Percentiles rank a stretch among this genome's conserved stretches.
Conservation (phyloP, 2,797 vertebrate genomes). For the Squalus acanthias region DNA sequence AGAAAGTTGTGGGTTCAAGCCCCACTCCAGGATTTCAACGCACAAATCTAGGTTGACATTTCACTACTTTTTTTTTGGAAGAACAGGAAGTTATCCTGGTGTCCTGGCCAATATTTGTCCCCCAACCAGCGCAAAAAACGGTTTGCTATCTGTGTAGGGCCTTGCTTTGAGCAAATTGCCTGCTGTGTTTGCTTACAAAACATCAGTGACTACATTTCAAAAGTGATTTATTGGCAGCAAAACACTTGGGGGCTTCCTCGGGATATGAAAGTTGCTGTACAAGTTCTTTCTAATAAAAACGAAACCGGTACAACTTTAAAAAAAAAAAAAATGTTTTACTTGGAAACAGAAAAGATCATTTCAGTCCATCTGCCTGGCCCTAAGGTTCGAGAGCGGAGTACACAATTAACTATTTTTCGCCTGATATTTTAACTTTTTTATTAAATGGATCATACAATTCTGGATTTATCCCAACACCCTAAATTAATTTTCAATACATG, state of each 20-base stretch:
- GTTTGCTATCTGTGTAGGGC: background rate
- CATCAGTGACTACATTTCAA: background rate
- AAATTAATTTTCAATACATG: background rate
- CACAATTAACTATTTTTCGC: background rate
- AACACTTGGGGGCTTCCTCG: background rate
- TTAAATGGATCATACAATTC: background rate
- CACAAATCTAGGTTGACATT: background rate
- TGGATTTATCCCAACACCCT: background rate
- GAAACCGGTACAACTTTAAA: background rate
- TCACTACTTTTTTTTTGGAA: background rate
- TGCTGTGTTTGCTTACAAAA: background rate
- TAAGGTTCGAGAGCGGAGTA: background rate
- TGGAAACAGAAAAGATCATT: background rate
- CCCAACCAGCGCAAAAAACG: background rate
- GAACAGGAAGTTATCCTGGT: too few species aligned
- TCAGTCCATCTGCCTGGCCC: background rate
- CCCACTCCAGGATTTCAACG: background rate
- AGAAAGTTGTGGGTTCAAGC: background rate
- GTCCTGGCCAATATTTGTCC: background rate
- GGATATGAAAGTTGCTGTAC: background rate
- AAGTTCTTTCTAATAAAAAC: background rate
- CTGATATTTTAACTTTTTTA: background rate
- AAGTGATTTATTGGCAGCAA: background rate
- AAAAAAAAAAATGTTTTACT: background rate
- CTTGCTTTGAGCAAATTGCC: background rate